phyloP scores from a whole-genome alignment of 2,888 invertebrate genomes.

The Serripes groenlandicus region DNA sequence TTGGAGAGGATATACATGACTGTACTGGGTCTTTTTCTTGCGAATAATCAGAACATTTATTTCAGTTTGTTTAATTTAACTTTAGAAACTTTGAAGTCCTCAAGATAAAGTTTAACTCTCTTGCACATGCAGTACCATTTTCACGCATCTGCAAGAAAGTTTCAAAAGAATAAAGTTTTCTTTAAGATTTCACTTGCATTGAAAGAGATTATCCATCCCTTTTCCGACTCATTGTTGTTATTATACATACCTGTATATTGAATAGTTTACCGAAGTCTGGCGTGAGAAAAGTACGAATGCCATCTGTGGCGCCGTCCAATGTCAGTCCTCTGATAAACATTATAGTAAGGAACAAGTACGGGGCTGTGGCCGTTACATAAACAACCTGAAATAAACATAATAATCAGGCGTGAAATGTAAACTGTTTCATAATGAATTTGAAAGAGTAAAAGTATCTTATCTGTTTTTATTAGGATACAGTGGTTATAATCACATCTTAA shows the following conservation, averaged over 20 bases:
- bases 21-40: too few relatives aligned
- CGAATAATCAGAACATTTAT: too few relatives aligned
- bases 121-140: too few relatives aligned
- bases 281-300: constrained; percentile 75
- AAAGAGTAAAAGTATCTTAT: too few relatives aligned
- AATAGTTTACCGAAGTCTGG: constrained; percentile 74
- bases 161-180: too few relatives aligned
- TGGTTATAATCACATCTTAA: too few relatives aligned
- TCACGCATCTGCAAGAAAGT: too few relatives aligned
- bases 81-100: too few relatives aligned
- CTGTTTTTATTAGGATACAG: too few relatives aligned
- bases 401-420: neutral
- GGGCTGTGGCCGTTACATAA: constrained; percentile 15
- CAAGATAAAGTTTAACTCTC: too few relatives aligned
- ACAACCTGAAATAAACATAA: neutral
- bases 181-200: too few relatives aligned
- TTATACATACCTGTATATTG: constrained; percentile 62
- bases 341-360: constrained; percentile 20
- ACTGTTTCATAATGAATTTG: neutral
- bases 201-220: neutral
- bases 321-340: constrained; percentile 49
- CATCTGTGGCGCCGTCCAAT: constrained; percentile 73
- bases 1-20: too few relatives aligned
- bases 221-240: neutral
- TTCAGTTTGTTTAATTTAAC: neutral